Conservation (phyloP, 92 coral and sea anemone species). For the Zoanthus solanderi region DNA sequence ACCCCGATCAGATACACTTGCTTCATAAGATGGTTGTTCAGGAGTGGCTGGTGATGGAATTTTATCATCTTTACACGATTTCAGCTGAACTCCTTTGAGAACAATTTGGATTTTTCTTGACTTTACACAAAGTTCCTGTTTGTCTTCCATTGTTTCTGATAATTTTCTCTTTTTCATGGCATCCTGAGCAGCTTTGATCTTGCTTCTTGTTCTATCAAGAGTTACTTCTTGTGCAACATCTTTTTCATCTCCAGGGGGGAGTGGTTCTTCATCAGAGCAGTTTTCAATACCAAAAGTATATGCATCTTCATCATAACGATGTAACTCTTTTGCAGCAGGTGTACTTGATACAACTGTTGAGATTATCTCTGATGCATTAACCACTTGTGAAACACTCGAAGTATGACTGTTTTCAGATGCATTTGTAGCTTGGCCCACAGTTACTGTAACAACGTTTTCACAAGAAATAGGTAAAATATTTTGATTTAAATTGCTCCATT, state of each 20-base stretch:
- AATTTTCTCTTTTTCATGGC: conserved; percentile 74
- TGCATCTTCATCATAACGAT: conserved; percentile 71
- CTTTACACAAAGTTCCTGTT: conserved; percentile 59
- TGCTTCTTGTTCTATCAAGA: conserved; percentile 65
- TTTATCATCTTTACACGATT: conserved; percentile 39
- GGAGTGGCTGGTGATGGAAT: conserved; percentile 9
- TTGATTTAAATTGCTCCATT: conserved; percentile 1
- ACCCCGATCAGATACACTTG: conserved; percentile 30
- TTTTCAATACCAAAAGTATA: conserved; percentile 72
- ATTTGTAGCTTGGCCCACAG: conserved; percentile 23
- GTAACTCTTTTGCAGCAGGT: conserved; percentile 22
- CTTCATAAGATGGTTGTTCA: conserved; percentile 32
- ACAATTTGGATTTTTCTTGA: conserved; percentile 76
- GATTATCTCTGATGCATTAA: conserved; percentile 68
- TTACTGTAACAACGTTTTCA: conserved; percentile 43
- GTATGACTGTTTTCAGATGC: conserved; percentile 28
- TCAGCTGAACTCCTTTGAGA: conserved; percentile 65
- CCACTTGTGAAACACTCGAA: not conserved
- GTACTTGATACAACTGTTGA: conserved; percentile 68
- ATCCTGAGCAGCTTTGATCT: conserved; percentile 78
- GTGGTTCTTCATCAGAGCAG: conserved; percentile 82
- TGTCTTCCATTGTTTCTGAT: conserved; percentile 72
- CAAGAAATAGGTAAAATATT: conserved; percentile 20
- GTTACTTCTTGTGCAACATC: conserved; percentile 76
- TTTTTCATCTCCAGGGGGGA: conserved; percentile 83